These are phyloP conservation scores for Oscheius onirici DNA, from an alignment of 2,888 invertebrate species.

Conservation along the genomic window DNA sequence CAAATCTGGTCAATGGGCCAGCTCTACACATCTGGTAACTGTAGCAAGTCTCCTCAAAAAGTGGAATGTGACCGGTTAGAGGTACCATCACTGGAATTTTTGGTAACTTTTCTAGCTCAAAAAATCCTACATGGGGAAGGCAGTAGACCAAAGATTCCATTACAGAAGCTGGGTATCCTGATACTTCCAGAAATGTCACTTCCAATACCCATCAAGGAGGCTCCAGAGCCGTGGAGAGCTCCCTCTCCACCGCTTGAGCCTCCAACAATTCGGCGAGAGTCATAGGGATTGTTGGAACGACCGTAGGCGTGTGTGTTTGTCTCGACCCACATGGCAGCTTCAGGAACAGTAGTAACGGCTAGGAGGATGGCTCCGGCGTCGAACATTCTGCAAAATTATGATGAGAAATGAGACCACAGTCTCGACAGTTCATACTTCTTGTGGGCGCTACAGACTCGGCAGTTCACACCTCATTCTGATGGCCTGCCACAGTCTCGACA, in stretches of 20 bases:
- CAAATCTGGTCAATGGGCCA: constrained; percentile 15
- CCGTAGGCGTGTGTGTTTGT: constrained; percentile 1
- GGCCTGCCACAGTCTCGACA: too few species aligned
- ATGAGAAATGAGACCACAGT: background rate
- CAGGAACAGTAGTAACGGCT: constrained; percentile 20
- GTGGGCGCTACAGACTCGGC: too few species aligned
- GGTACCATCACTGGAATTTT: background rate
- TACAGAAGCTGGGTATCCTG: background rate
- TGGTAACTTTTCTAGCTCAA: background rate
- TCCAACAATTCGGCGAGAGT: constrained; percentile 3
- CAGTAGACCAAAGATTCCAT: constrained; percentile 5
- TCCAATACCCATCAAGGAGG: constrained; percentile 10
- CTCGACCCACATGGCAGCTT: constrained; percentile 20
- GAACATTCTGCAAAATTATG: background rate
- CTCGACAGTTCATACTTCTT: too few species aligned
- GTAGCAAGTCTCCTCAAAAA: background rate
- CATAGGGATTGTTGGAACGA: constrained; percentile 8
- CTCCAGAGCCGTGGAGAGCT: constrained; percentile 14
- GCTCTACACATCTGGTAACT: background rate
- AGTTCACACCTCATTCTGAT: too few species aligned
- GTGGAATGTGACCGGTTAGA: constrained; percentile 3
- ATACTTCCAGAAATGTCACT: constrained; percentile 17
- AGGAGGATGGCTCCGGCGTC: constrained; percentile 22
- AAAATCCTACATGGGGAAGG: background rate
- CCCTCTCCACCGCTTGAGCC: constrained; percentile 29